These are phyloP conservation scores for Crematogaster levior DNA, from an alignment of 2,888 invertebrate species.

Conservation along the genomic window DNA sequence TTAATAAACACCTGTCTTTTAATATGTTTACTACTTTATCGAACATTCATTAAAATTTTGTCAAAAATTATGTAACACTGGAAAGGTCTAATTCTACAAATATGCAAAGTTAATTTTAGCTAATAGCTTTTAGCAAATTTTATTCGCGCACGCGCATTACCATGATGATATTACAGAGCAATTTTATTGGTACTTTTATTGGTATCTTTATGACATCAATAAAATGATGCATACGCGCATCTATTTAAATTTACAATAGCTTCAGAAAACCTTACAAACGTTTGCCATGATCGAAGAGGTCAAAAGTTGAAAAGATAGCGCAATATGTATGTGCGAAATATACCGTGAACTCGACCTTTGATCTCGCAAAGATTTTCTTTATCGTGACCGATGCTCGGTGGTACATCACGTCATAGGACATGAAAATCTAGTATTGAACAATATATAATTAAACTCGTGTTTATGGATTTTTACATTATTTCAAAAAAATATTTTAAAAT, in stretches of 20 bases:
- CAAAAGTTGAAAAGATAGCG: slow-evolving; percentile 43
- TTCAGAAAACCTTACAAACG: slow-evolving; percentile 15
- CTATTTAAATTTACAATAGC: slow-evolving; percentile 19
- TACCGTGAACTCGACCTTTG: slow-evolving; percentile 43
- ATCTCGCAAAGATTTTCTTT: slow-evolving; percentile 50
- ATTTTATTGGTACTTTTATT: background rate
- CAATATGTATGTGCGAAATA: slow-evolving; percentile 28
- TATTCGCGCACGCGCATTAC: too few species aligned
- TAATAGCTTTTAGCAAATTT: background rate
- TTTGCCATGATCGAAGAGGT: slow-evolving; percentile 35
- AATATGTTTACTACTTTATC: background rate
- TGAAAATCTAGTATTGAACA: background rate
- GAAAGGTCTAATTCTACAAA: background rate
- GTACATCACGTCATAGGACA: slow-evolving; percentile 1
- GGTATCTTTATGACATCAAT: background rate
- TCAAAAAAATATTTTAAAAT: background rate
- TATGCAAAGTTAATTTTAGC: background rate
- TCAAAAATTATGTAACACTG: background rate
- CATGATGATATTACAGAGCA: background rate
- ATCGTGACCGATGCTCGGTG: slow-evolving; percentile 18
- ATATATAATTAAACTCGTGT: background rate
- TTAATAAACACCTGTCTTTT: too few species aligned
- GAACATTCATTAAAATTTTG: background rate
- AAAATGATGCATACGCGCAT: background rate
- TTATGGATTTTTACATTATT: background rate